These are phyloP conservation scores for Parazoanthus atlanticus DNA, from an alignment of 92 coral and sea anemone species.

Conservation along the genomic window DNA sequence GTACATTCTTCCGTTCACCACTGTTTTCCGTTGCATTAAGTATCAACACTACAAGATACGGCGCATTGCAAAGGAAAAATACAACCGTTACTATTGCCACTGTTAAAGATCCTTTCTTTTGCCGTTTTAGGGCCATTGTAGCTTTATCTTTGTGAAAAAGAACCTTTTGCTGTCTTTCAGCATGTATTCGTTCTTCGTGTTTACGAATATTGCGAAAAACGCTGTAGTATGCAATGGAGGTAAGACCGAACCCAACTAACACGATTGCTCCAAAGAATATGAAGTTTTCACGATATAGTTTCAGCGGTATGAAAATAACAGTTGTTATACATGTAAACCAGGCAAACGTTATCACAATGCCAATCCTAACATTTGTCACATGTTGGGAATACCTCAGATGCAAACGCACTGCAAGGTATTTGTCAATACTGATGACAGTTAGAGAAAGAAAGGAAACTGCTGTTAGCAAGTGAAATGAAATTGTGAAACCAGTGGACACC, in stretches of 20 bases:
- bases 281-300: constrained; percentile 3
- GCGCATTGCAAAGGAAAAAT: constrained; percentile 2
- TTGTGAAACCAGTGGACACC: not conserved
- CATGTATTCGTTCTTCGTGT: not conserved
- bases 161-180: constrained; percentile 2
- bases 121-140: not conserved
- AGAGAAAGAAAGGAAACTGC: not conserved
- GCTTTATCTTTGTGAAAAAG: not conserved
- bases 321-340: not conserved
- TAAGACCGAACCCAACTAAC: not conserved
- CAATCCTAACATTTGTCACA: not conserved
- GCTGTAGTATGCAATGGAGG: not conserved
- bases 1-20: not conserved
- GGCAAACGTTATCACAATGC: not conserved
- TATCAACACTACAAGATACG: not conserved
- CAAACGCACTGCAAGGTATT: not conserved
- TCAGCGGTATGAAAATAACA: not conserved
- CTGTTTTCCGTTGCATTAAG: not conserved
- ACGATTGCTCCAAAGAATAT: constrained; percentile 22
- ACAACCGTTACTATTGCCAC: not conserved
- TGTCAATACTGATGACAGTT: not conserved
- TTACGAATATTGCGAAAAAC: constrained; percentile 6
- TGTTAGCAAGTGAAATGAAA: not conserved
- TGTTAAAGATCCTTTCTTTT: constrained; percentile 5
- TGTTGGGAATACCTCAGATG: not conserved